These are phyloP conservation scores for Diplodus sargus DNA, from an alignment of 2,797 vertebrate genomes.

Conservation along the genomic window DNA sequence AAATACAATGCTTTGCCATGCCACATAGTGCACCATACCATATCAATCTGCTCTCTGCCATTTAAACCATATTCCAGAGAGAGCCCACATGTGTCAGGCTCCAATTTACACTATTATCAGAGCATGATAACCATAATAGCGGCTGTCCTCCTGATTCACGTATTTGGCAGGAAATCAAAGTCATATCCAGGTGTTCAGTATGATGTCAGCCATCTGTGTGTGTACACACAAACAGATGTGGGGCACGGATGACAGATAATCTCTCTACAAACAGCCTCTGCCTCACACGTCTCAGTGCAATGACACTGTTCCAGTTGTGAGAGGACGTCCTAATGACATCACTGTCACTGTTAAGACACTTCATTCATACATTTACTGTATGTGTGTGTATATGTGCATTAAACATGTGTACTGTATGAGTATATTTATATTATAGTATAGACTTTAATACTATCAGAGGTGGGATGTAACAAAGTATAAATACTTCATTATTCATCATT, in stretches of 20 bases:
- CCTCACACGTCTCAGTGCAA: constrained; percentile 50
- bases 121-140: constrained; percentile 75
- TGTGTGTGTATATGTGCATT: not conserved
- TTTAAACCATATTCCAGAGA: constrained; percentile 55
- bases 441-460: not conserved
- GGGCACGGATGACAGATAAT: constrained; percentile 76
- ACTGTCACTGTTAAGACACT: constrained; percentile 45
- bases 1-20: too few relatives aligned
- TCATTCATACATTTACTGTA: constrained; percentile 35
- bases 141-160: constrained; percentile 73
- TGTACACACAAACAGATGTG: constrained; percentile 79
- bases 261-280: constrained; percentile 71
- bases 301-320: constrained; percentile 61
- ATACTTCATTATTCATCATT: too few relatives aligned
- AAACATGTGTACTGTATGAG: not conserved
- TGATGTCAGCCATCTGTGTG: constrained; percentile 82
- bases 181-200: constrained; percentile 77
- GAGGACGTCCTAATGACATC: constrained; percentile 55
- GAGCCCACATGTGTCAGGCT: constrained; percentile 44
- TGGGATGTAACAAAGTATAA: too few relatives aligned
- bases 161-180: constrained; percentile 83
- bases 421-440: not conserved
- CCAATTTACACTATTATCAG: constrained; percentile 71
- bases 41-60: constrained; percentile 36
- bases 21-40: not conserved